These are phyloP conservation scores for Sus scrofa DNA, from an alignment of 2,113 vertebrate genomes.

Conservation along the genomic window T2T-Sscrofa CM000812.6:20864501-20865000, in stretches of 20 bases:
- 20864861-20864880: not conserved
- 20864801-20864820: not conserved
- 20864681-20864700: not conserved
- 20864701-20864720: not conserved
- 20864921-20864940: not conserved
- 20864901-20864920: not conserved
- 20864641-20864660: not conserved
- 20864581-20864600: not conserved
- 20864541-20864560: not conserved
- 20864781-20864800: not conserved
- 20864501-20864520: not conserved
- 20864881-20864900: no score
- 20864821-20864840: not conserved
- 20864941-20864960: not conserved
- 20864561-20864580: not conserved
- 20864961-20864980: not conserved
- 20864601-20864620: not conserved
- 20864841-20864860: not conserved
- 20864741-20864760: not conserved
- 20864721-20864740: not conserved
- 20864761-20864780: not conserved
- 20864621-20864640: not conserved
- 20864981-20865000: not conserved
- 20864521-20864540: not conserved
- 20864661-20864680: not conserved